Percentiles rank a stretch among this genome's conserved stretches.
phyloP scores from a whole-genome alignment of 2,113 vertebrate genomes.

The Halichoeres trimaculatus region DNA sequence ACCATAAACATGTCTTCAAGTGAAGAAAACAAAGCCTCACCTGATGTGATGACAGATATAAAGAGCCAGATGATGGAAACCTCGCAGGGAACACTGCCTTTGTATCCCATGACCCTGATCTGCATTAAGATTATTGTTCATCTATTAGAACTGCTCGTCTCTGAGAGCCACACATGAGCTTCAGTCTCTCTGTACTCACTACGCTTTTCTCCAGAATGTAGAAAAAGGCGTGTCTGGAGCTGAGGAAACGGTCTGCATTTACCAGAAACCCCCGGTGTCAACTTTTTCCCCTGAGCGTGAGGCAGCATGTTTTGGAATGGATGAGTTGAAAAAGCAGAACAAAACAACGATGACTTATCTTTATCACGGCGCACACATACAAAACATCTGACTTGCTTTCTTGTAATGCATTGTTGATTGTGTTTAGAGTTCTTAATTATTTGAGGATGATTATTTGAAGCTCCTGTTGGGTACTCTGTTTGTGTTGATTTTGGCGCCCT shows the following conservation, averaged over 20 bases:
- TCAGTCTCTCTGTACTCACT: constrained; percentile 29
- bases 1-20: neutral
- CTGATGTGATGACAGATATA: constrained; percentile 1
- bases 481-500: too few species aligned
- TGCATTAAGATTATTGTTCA: constrained; percentile 11
- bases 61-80: constrained; percentile 40
- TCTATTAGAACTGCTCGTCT: neutral
- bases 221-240: neutral
- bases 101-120: constrained; percentile 18
- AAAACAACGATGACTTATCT: too few species aligned
- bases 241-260: too few species aligned
- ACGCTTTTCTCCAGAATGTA: neutral
- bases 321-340: neutral
- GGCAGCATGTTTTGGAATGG: constrained; percentile 52
- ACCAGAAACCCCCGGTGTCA: neutral
- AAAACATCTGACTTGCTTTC: too few species aligned
- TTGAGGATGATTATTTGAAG: too few species aligned
- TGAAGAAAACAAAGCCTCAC: constrained; percentile 40
- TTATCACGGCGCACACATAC: too few species aligned
- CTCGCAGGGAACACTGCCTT: neutral
- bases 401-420: too few species aligned
- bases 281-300: constrained; percentile 21
- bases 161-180: neutral
- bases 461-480: too few species aligned
- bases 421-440: too few species aligned